Evolutionary conservation across 2,797 vertebrate genomes (phyloP).

Genomic region (Buphagus erythrorhynchus): DNA sequence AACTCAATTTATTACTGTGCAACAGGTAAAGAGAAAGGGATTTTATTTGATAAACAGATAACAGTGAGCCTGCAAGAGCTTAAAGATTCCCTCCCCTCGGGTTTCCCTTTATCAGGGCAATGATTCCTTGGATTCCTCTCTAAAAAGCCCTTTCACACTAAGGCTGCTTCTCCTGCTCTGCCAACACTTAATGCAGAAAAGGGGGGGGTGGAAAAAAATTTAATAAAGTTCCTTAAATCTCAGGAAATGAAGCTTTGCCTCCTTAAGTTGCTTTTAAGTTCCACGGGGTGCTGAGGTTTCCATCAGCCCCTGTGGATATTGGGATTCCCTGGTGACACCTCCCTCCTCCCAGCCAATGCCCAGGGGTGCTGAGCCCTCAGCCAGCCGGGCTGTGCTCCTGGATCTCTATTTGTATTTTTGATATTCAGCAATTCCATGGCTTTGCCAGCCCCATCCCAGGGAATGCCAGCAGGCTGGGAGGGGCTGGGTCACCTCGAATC

Average conservation of each 20-base stretch:
- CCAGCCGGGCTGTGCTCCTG: no score
- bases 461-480: neutral
- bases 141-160: constrained; percentile 2
- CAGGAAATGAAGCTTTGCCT: constrained; percentile 60
- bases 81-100: neutral
- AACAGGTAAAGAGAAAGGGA: neutral
- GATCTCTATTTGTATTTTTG: no score
- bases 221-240: constrained; percentile 25
- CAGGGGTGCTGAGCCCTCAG: neutral
- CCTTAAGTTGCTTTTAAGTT: neutral
- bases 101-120: neutral
- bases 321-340: neutral
- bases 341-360: neutral
- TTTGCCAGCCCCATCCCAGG: neutral
- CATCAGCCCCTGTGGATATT: neutral
- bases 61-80: rapidly evolving
- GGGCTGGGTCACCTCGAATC: neutral
- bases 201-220: neutral
- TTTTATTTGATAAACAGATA: neutral
- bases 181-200: neutral
- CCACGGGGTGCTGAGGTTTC: neutral
- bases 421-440: neutral
- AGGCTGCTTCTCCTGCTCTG: neutral
- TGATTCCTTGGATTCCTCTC: neutral
- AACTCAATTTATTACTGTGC: neutral